These are phyloP conservation scores for Athene cunicularia DNA, from an alignment of 2,113 vertebrate species.

Conservation along the genomic window DNA sequence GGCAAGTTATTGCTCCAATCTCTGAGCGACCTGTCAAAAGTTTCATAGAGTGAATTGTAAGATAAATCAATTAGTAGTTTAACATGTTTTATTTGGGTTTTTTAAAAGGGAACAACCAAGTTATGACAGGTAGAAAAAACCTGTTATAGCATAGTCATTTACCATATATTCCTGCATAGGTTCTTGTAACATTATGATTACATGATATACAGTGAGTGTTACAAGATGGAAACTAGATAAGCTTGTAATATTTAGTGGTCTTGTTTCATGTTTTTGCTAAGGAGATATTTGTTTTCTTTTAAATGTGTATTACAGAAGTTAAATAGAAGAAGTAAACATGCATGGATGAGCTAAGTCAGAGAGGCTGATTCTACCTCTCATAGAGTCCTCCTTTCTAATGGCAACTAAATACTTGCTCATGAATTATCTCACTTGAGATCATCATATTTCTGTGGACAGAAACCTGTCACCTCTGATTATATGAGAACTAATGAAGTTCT, in stretches of 20 bases:
- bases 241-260: neutral
- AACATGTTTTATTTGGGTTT: neutral
- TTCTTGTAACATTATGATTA: neutral
- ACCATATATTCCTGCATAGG: neutral
- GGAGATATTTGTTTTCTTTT: neutral
- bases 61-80: conserved; percentile 2
- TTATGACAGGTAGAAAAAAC: neutral
- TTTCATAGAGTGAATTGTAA: neutral
- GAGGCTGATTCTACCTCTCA: neutral
- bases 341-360: neutral
- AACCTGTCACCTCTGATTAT: neutral
- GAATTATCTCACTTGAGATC: neutral
- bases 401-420: neutral
- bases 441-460: neutral
- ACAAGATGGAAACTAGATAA: neutral
- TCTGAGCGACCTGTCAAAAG: neutral
- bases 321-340: neutral
- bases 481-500: neutral
- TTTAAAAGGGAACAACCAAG: neutral
- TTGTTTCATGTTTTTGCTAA: neutral
- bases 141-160: neutral
- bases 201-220: neutral
- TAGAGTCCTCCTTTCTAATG: neutral
- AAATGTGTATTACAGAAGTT: neutral
- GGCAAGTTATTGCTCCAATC: neutral